phyloP scores from a whole-genome alignment of 2,888 invertebrate species.

The Tineola bisselliella region DNA sequence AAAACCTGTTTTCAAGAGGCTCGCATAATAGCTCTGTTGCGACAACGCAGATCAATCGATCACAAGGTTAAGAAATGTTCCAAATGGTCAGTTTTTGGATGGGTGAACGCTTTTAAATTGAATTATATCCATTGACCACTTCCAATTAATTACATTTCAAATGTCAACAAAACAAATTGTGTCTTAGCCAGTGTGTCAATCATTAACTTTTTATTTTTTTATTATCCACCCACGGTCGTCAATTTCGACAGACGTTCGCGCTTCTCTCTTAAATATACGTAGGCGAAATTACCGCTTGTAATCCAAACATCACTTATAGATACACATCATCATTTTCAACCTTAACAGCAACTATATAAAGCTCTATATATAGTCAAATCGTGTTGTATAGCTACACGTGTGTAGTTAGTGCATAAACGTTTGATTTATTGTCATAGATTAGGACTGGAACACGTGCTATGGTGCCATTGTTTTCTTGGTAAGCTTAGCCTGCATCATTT shows the following conservation, averaged over 20 bases:
- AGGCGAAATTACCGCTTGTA: constrained; percentile 26
- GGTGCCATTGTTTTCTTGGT: constrained; percentile 7
- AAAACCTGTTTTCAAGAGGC: constrained; percentile 6
- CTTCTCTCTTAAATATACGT: constrained; percentile 18
- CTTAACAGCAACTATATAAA: background rate
- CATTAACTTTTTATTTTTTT: background rate
- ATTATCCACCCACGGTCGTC: constrained; percentile 7
- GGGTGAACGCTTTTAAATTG: background rate
- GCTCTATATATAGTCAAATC: background rate
- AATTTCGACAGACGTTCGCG: constrained; percentile 10
- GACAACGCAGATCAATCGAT: constrained; percentile 8
- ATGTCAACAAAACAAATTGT: background rate
- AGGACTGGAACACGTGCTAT: constrained; percentile 15
- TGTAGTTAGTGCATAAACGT: constrained; percentile 13
- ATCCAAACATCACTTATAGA: constrained; percentile 15
- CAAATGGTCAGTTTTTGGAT: background rate
- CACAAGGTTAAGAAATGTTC: background rate
- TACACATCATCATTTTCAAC: background rate
- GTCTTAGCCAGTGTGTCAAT: background rate
- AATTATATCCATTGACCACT: background rate
- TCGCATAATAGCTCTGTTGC: constrained; percentile 2
- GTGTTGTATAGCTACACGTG: background rate
- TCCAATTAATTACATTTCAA: background rate
- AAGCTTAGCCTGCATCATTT: constrained; percentile 1
- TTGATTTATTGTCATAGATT: constrained; percentile 25